A percentile compares a stretch with the other conserved stretches of the same genome.
phyloP scores from a whole-genome alignment of 2,113 vertebrate species.

The Forbesichthys papilliferus region DNA sequence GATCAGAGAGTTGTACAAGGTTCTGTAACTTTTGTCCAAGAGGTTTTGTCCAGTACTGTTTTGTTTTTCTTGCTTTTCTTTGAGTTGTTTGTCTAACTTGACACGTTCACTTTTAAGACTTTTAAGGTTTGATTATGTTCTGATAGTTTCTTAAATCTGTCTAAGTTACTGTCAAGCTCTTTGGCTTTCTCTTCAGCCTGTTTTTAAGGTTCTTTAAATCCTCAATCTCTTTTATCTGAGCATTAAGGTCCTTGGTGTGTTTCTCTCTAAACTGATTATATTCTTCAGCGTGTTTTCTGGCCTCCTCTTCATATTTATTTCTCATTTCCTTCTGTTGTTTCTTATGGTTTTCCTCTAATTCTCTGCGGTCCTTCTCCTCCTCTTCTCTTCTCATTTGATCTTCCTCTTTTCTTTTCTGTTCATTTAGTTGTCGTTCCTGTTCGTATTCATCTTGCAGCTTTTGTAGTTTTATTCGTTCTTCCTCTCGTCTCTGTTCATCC shows the following conservation, averaged over 20 bases:
- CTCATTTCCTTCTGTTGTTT: neutral
- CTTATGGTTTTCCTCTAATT: neutral
- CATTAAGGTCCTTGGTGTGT: neutral
- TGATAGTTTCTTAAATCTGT: too few species aligned
- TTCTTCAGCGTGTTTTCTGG: slow-evolving; percentile 40
- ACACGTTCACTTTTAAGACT: too few species aligned
- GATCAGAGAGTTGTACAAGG: too few species aligned
- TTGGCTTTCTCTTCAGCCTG: slow-evolving; percentile 8
- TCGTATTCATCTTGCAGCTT: slow-evolving; percentile 29
- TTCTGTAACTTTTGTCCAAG: too few species aligned
- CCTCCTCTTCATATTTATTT: slow-evolving; percentile 20
- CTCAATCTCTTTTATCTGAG: neutral
- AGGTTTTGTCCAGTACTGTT: too few species aligned
- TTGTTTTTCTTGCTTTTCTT: too few species aligned
- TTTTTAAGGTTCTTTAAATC: neutral
- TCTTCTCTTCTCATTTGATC: slow-evolving; percentile 1
- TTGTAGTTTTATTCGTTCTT: neutral
- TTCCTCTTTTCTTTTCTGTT: neutral
- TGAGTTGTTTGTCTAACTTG: too few species aligned
- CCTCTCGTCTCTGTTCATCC: slow-evolving; percentile 5
- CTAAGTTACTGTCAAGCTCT: neutral
- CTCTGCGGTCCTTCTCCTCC: neutral
- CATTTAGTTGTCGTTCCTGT: neutral
- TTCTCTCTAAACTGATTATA: slow-evolving; percentile 32
- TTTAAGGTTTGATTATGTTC: too few species aligned